Conservation (phyloP, 2,797 vertebrate species). For the Capromys pilorides region DNA sequence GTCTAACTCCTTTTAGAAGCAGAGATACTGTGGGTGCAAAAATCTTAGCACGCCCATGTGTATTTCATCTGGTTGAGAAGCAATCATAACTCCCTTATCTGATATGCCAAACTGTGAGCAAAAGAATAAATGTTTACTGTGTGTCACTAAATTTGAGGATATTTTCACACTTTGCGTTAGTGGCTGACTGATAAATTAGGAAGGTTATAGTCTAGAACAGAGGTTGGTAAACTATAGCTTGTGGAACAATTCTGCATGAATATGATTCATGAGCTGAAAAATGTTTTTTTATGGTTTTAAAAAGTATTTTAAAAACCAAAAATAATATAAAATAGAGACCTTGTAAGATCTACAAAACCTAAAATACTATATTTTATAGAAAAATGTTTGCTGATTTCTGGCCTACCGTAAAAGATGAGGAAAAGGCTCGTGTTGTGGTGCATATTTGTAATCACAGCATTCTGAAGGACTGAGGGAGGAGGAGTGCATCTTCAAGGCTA, state of each 20-base stretch:
- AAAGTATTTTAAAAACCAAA: background rate
- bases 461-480: background rate
- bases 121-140: conserved; percentile 13
- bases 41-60: background rate
- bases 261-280: conserved; percentile 38
- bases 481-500: background rate
- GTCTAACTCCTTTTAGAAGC: conserved; percentile 34
- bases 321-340: background rate
- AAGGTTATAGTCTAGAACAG: conserved; percentile 32
- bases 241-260: background rate
- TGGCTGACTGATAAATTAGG: background rate
- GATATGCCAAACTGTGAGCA: background rate
- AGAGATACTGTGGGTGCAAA: background rate
- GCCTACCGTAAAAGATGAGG: conserved; percentile 18
- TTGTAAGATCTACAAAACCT: background rate
- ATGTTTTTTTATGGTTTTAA: conserved; percentile 22
- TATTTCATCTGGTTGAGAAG: conserved; percentile 21
- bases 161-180: conserved; percentile 35
- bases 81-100: conserved; percentile 23
- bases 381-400: background rate
- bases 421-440: background rate
- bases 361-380: conserved; percentile 40
- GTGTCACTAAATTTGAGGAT: background rate
- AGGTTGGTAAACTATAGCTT: conserved; percentile 26
- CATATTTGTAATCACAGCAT: background rate